These are phyloP conservation scores for Limonius californicus DNA, from an alignment of 1,140 invertebrate genomes.

Conservation along the genomic window DNA sequence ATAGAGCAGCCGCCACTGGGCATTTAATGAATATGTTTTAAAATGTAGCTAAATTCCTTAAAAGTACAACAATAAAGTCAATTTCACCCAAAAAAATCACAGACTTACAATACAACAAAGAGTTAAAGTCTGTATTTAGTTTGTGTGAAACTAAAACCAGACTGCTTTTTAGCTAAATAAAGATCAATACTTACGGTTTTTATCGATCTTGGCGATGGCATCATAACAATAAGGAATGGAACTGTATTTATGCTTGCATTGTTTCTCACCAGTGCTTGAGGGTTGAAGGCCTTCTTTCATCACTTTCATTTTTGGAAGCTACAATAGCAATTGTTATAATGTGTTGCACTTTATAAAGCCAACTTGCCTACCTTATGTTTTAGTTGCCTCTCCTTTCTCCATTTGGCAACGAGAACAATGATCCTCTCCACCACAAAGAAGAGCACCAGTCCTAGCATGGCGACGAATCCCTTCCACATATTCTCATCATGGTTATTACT, in stretches of 20 bases:
- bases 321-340: too few relatives aligned
- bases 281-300: constrained; percentile 35
- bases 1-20: too few relatives aligned
- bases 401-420: constrained; percentile 73
- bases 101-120: too few relatives aligned
- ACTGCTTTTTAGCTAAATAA: constrained; percentile 3
- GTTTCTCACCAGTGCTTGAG: constrained; percentile 54
- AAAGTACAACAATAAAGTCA: neutral
- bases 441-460: constrained; percentile 76
- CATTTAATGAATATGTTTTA: too few relatives aligned
- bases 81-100: too few relatives aligned
- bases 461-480: constrained; percentile 79
- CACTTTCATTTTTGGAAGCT: constrained; percentile 34
- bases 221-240: constrained; percentile 82
- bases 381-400: constrained; percentile 64
- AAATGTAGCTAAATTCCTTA: too few relatives aligned
- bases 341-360: too few relatives aligned
- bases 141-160: neutral
- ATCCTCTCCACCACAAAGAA: constrained; percentile 86
- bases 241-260: constrained; percentile 80
- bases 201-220: constrained; percentile 48
- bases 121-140: too few relatives aligned
- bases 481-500: constrained; percentile 56
- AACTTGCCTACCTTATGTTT: constrained; percentile 50
- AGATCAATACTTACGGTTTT: constrained; percentile 54